Conservation (phyloP, 1,140 invertebrate species). For the Proctacanthus coquilletti region DNA sequence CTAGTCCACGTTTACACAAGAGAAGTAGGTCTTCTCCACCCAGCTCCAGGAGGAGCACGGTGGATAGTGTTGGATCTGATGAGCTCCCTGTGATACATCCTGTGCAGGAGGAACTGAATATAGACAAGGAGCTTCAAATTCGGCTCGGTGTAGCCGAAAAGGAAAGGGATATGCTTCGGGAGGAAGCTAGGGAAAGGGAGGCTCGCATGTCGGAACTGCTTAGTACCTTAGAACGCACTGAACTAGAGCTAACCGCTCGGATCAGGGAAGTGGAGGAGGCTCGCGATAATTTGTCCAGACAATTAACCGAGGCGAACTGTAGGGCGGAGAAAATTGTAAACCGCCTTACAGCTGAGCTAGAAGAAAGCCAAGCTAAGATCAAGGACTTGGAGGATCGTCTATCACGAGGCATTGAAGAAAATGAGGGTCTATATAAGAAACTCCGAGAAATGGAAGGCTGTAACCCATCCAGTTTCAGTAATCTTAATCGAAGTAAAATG, state of each 20-base stretch:
- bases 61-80: conserved; percentile 46
- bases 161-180: conserved; percentile 50
- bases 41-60: conserved; percentile 44
- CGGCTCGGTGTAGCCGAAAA: conserved; percentile 36
- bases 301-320: conserved; percentile 28
- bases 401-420: conserved; percentile 55
- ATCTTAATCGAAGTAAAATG: conserved; percentile 31
- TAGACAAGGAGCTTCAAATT: conserved; percentile 23
- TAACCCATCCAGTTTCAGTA: conserved; percentile 30
- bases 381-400: conserved; percentile 34
- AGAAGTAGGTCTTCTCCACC: conserved; percentile 46
- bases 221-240: conserved; percentile 47
- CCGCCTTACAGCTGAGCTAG: conserved; percentile 17
- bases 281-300: conserved; percentile 22
- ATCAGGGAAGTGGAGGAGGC: conserved; percentile 47
- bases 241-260: conserved; percentile 48
- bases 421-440: conserved; percentile 51
- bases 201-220: conserved; percentile 57
- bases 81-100: conserved; percentile 29
- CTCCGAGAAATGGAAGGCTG: conserved; percentile 53
- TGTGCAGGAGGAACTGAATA: conserved; percentile 30
- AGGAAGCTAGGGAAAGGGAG: conserved; percentile 42
- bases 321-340: conserved; percentile 28
- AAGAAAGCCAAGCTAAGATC: conserved; percentile 23
- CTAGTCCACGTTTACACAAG: conserved; percentile 37